Evolutionary conservation across 2,888 invertebrate species (phyloP), one percentile per base, ranked within the genome.

Genomic region (Oscheius sp.): DNA sequence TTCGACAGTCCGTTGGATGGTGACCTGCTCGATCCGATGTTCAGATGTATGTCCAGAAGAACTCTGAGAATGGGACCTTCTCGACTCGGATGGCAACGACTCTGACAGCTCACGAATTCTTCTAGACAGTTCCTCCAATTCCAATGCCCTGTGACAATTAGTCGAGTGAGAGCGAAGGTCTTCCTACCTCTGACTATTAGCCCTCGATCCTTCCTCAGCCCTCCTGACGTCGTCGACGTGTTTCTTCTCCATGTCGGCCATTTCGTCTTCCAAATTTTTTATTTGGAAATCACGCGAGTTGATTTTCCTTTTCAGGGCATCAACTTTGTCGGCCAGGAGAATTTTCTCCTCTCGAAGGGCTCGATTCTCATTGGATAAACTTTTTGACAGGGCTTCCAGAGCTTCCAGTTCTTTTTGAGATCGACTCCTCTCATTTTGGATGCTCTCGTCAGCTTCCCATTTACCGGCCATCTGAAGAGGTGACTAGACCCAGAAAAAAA

Each of bases 371-470:
- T 80, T 77, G 29, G 86, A 79, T n/a, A 87, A 66, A 9, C 84
- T 83, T 70, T 75, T 78, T 12, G 80, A 78, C 18, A 80, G 63
- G 5, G 80, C 86, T 66, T 85, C 82, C 25, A 87, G 71, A 5
- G 85, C 87, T 43, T 87, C 85, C 58, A 87, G 70, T 69, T 87
- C 87, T 69, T 83, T 78, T 64, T 85, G 84, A 7, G 84, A 76
- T n/a, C 84, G 75, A 16, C 25, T 49, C 41, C 83, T 74, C 69
- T 81, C 77, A 6, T 79, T 72, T n/a, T 75, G 76, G 18, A 69
- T 45, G 12, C 77, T 77, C 7, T 78, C 79, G 21, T 85, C 85
- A 45, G 61, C 75, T 25, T 73, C 74, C 23, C 81, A 83, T 9
- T 76, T 68, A 5, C 81, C 79, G n/a, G 70, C 25, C 16, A 84